Evolutionary conservation across 2,888 invertebrate species (phyloP), one percentile per base, ranked within the genome.

Genomic region (Schrankia costaestrigalis): DNA sequence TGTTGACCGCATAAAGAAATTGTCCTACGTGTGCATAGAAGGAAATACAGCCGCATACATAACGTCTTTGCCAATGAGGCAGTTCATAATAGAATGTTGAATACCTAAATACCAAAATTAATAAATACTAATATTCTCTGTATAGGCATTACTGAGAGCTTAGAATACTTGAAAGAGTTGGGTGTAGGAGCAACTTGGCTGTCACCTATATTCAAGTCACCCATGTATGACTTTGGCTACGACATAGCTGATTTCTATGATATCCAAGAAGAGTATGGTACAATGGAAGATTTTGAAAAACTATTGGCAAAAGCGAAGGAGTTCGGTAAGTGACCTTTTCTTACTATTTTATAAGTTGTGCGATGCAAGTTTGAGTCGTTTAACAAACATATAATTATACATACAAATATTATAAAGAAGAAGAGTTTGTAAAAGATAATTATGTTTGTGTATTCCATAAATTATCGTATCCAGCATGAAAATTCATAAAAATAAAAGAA

Each of bases 171-270:
- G 28, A 90, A 90, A 29, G 91, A 92, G 14, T 68, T 93, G 1
- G 92, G 93, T 3, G 80, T 95, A 9, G 90, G 90, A 4, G 91
- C 93, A 3, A 89, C 94, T 6, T 95, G 95, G 94, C 66, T 95
- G 1, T 93, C 93, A 26, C 95, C 95, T 0, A 92, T 95, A 36
- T 89, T 83, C 46, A 84, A 89, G 37, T 94, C 94, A 0, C 94
- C 95, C 0, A 93, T 94, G 93, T 90, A 90, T 9, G 95, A 95
- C 64, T 93, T 93, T 66, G 95, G 95, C 1, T 95, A 95, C 52
- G 95, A 95, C 54, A 92, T 95, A 29, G 82, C 92, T 0, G 90
- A 95, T 72, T 94, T 92, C 63, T 90, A 84, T 17, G 89, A 76
- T 1, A 90, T 95, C 26, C 93, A 95, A 51, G 89, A 91, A 0